Evolutionary conservation across 1,140 invertebrate species (phyloP).

Genomic region (Bombus fervidus): DNA sequence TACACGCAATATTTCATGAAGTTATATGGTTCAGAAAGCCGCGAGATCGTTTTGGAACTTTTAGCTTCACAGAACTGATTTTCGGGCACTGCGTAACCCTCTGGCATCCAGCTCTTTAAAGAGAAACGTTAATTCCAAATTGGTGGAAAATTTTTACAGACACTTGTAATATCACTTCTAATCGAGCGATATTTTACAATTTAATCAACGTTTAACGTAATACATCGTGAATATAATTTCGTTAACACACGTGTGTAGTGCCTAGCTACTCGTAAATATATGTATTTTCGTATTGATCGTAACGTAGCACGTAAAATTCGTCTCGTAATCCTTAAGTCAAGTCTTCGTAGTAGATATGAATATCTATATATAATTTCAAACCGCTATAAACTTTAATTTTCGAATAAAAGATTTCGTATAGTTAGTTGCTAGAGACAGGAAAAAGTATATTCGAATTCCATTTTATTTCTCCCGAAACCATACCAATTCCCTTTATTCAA

Average conservation of each 20-base stretch:
- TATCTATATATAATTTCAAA: conserved; percentile 35
- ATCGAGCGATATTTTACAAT: background rate
- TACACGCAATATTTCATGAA: conserved; percentile 22
- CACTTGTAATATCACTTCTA: background rate
- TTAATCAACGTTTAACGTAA: background rate
- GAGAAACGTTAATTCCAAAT: background rate
- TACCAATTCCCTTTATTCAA: background rate
- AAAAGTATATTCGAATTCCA: background rate
- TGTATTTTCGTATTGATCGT: background rate
- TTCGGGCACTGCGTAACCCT: background rate
- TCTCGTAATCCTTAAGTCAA: background rate
- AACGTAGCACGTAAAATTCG: conserved; percentile 9
- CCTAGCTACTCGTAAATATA: background rate
- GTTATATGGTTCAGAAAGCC: background rate
- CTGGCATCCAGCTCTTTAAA: background rate
- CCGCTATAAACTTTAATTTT: background rate
- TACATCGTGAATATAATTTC: background rate
- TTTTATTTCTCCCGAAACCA: background rate
- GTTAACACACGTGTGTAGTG: background rate
- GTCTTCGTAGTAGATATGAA: conserved; percentile 27
- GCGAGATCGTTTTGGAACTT: conserved; percentile 4
- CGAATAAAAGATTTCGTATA: background rate
- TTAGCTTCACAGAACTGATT: background rate
- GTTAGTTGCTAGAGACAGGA: background rate
- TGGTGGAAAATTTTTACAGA: background rate